Percentiles rank a stretch among this genome's conserved stretches.
phyloP scores from a whole-genome alignment of 2,888 invertebrate genomes.

The Mechanitis mazaeus region DNA sequence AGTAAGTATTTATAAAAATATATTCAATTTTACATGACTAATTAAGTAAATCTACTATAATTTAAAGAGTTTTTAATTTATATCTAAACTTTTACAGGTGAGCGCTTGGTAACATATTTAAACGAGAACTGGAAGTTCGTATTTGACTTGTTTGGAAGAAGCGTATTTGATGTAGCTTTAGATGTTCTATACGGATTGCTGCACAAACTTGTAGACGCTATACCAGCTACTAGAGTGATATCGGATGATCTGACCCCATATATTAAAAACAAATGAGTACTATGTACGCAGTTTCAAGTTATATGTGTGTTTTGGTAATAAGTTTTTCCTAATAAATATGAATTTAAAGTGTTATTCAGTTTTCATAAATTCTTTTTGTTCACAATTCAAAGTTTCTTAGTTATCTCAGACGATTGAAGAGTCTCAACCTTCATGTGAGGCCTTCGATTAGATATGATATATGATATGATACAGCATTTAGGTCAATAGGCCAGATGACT shows the following conservation, averaged over 20 bases:
- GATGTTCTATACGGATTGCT: slow-evolving; percentile 21
- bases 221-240: slow-evolving; percentile 36
- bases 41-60: too few relatives aligned
- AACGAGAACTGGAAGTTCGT: slow-evolving; percentile 40
- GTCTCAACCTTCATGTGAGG: too few relatives aligned
- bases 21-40: too few relatives aligned
- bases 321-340: too few relatives aligned
- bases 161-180: slow-evolving; percentile 33
- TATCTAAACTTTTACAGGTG: slow-evolving; percentile 32
- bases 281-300: neutral
- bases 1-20: slow-evolving; percentile 37
- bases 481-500: too few relatives aligned
- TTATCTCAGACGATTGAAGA: too few relatives aligned
- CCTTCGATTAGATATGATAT: too few relatives aligned
- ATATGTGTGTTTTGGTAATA: too few relatives aligned
- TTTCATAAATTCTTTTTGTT: too few relatives aligned
- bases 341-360: too few relatives aligned
- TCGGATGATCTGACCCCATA: slow-evolving; percentile 39
- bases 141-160: slow-evolving; percentile 33
- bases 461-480: too few relatives aligned
- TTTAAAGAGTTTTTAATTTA: slow-evolving; percentile 3
- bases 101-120: slow-evolving; percentile 32
- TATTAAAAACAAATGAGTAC: slow-evolving; percentile 23
- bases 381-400: too few relatives aligned
- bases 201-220: slow-evolving; percentile 33